Base-by-base conservation (phyloP, 2,113 vertebrate species). In the human (Homo sapiens) region DNA sequence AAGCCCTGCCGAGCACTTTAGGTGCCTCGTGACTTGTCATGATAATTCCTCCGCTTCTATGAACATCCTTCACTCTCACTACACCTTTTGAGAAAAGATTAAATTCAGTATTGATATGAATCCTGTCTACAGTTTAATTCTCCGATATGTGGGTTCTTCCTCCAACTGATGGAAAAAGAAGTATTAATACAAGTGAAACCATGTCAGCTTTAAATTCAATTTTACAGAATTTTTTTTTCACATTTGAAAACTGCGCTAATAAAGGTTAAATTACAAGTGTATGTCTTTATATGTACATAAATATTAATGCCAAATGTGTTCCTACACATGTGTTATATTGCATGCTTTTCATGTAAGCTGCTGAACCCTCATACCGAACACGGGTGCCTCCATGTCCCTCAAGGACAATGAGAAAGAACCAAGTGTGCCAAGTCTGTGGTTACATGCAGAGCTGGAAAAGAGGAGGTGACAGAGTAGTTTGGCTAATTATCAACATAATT, bases 1-100 rank as follows among this genome's bases (percentile, higher is more conserved):
- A 5, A 76, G 23, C 1, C 11, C 13, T 12, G 8, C 17, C 3
- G 32, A 50, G 12, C 8, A 40, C 43, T 30, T 6, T 0, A n/a
- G 48, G 12, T 12, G 4, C 12, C n/a, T 43, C 7, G 0, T 0
- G 61, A 20, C 50, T n/a, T 9, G 13, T 12, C 3, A 6, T 4
- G 20, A 1, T 35, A 27, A 16, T 52, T n/a, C 7, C 4, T 55
- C 70, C 75, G n/a, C 52, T 20, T 89, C 81, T 4, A 0, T 2
- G 27, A n/a, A 5, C 1, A 30, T 3, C 5, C 35, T 11, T 57
- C 73, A 38, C 32, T 59, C 30, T 55, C 7, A 8, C 12, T 12
- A 9, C 43, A 59, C 7, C 43, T 82, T 32, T 70, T 55, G 61
- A 64, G 75, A 76, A 13, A 86, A 81, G 76, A 80, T 43, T 83